A percentile compares a stretch with the other conserved stretches of the same genome.
Evolutionary conservation across 2,113 vertebrate genomes (phyloP).

Genomic region (Centrocercus urophasianus): DNA sequence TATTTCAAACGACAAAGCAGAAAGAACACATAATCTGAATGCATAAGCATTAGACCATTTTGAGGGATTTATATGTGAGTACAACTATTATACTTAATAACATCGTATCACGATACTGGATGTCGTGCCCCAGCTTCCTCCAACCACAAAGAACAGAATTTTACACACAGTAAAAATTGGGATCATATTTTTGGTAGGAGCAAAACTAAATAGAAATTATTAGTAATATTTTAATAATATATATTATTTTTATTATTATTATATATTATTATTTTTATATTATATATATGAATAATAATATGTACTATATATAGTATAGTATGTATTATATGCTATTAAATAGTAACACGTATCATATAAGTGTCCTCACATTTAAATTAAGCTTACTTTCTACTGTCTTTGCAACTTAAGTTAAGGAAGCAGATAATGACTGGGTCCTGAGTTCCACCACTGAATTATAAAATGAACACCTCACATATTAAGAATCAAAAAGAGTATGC

Average conservation of each 20-base stretch:
- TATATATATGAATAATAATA: too few relatives aligned
- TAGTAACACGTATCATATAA: neutral
- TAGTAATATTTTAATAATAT: neutral
- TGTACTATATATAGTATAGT: too few relatives aligned
- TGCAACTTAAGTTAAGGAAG: neutral
- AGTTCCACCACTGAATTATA: neutral
- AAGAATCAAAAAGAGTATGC: neutral
- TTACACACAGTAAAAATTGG: neutral
- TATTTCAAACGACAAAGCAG: neutral
- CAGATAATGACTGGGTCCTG: neutral
- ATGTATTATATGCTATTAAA: neutral
- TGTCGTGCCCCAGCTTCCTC: neutral
- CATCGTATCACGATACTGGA: neutral
- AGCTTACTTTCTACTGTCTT: neutral
- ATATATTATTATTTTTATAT: too few relatives aligned
- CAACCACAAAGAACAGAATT: neutral
- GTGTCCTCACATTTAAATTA: neutral
- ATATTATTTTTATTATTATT: too few relatives aligned
- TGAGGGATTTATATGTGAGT: neutral
- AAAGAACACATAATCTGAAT: neutral
- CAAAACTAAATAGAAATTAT: neutral
- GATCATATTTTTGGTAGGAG: neutral
- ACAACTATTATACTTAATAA: neutral
- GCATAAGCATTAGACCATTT: neutral
- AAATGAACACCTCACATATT: neutral